Evolutionary conservation across 2,888 invertebrate species (phyloP), one percentile per base, ranked within the genome.

Genomic region (Sarcophaga rosellei): DNA sequence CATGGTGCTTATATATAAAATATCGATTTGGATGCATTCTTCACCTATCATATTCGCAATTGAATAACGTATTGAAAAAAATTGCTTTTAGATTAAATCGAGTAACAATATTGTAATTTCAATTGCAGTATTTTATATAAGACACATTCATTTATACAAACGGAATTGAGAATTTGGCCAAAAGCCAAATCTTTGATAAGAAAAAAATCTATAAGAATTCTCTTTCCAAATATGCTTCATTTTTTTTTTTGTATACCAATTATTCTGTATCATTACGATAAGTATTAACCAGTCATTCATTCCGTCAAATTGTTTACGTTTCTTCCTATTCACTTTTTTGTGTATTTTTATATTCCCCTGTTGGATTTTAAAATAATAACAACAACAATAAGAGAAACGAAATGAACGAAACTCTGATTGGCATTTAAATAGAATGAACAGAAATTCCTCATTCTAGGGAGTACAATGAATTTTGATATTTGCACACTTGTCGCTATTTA

Each of bases 381-480:
- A 53, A n/a, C 47, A 47, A 35, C 62, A 62, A 69, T 2, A 72
- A 72, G 20, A 20, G 44, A 62, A 35, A 3, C 35, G 2, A 35
- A 35, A 35, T 1, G 35, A 35, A 69, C 17, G 20, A 66, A 57
- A 61, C n/a, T 74, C 63, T 21, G 62, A 35, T 77, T 86, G 86
- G 77, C 83, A 86, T 83, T 83, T 81, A 74, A 69, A 80, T 53
- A 61, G 76, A 74, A 73, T 76, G 47, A 65, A 73, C 45, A 74
- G 53, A 76, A 57, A 65, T 47, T 81, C 80, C 80, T 70, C 86
- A 83, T 83, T 86, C 83, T 74, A 66, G 73, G 63, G 72, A 83
- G 83, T 80, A 86, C 86, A 86, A 70, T 86, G 86, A 73, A 81
- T 86, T 86, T 80, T 86, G 86, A 83, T 86, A 83, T 86, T 86